Conservation (phyloP, 1,140 invertebrate genomes). For the Cyclina sinensis region DNA sequence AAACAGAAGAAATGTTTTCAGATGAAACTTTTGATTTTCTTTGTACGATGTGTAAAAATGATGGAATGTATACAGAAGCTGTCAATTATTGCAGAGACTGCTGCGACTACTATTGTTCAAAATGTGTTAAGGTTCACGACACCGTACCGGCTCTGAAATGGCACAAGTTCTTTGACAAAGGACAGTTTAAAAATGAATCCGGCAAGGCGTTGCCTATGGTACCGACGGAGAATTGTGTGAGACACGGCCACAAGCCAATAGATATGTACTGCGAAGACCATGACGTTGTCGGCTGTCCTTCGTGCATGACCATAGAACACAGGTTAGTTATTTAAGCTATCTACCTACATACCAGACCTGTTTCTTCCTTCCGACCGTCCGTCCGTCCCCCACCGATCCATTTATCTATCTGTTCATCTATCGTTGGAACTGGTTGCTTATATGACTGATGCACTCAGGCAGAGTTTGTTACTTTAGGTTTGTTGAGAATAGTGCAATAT, state of each 20-base stretch:
- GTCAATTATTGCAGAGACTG: background rate
- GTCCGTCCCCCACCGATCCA: too few species aligned
- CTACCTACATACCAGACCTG: too few species aligned
- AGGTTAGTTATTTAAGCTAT: too few species aligned
- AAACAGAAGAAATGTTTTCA: background rate
- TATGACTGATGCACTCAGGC: too few species aligned
- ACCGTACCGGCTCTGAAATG: background rate
- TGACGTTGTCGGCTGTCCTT: background rate
- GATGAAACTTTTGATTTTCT: background rate
- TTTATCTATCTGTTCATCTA: too few species aligned
- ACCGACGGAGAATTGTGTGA: background rate
- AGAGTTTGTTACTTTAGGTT: too few species aligned
- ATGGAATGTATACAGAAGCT: background rate
- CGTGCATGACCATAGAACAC: background rate
- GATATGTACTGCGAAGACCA: slow-evolving; percentile 16
- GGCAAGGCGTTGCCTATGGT: background rate
- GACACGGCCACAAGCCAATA: background rate
- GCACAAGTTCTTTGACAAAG: background rate
- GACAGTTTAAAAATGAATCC: background rate
- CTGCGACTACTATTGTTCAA: background rate
- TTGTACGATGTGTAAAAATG: background rate
- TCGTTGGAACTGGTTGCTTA: too few species aligned
- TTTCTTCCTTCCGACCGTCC: too few species aligned
- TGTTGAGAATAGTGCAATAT: too few species aligned
- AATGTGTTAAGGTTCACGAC: background rate